These are phyloP conservation scores for Sesamia nonagrioides DNA, from an alignment of 1,140 invertebrate genomes.

Conservation along the genomic window DNA sequence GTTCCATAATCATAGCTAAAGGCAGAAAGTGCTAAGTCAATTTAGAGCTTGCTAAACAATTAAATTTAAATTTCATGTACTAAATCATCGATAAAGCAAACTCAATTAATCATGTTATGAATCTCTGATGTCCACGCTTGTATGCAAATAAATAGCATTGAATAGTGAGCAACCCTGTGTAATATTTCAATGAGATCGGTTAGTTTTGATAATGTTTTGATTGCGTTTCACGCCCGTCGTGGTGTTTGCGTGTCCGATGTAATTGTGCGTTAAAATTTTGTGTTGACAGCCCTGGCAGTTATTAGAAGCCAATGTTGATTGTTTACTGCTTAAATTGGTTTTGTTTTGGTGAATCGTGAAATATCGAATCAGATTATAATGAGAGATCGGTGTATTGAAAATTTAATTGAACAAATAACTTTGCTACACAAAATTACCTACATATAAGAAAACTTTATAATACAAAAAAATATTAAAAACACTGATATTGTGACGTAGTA, in stretches of 20 bases:
- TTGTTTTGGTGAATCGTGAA: no score
- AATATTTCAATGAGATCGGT: constrained; percentile 2
- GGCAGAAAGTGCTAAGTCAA: neutral
- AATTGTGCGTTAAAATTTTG: neutral
- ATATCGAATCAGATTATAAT: no score
- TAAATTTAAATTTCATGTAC: neutral
- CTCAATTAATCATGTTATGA: constrained; percentile 7
- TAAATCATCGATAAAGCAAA: constrained; percentile 20
- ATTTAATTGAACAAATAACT: no score
- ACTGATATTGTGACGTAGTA: no score
- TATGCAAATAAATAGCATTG: neutral
- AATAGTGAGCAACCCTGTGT: neutral
- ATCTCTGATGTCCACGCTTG: neutral
- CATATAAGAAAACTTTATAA: no score
- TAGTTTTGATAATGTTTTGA: neutral
- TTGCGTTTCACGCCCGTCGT: neutral
- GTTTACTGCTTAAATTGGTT: neutral
- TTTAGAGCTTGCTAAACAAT: neutral
- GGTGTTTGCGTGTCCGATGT: neutral
- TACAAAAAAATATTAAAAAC: no score
- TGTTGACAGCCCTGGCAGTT: neutral
- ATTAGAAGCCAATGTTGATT: no score
- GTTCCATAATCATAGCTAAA: no score
- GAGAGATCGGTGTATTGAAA: no score
- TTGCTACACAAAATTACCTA: no score